Evolutionary conservation across 2,113 vertebrate genomes (phyloP).

Genomic region (Artemisiospiza belli): DNA sequence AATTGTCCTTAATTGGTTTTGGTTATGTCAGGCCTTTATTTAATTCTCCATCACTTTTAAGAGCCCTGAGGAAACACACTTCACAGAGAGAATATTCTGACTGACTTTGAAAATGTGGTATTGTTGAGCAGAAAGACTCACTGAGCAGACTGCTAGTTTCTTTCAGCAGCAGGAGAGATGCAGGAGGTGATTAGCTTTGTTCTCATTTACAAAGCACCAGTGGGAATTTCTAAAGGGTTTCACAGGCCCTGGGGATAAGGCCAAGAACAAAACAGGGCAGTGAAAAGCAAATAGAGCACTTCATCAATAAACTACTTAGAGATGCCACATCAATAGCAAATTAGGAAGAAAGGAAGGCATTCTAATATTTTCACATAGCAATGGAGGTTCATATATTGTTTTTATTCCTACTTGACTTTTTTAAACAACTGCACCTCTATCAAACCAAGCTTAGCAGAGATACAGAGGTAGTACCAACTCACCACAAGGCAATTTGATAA

Average conservation of each 20-base stretch:
- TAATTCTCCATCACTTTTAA: conserved; percentile 38
- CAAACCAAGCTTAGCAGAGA: neutral
- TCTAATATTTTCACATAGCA: conserved; percentile 29
- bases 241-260: conserved; percentile 57
- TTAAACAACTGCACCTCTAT: neutral
- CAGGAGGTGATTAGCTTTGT: conserved; percentile 70
- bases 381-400: conserved; percentile 26
- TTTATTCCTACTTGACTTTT: conserved; percentile 58
- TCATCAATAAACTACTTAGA: conserved; percentile 64
- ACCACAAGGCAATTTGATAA: neutral
- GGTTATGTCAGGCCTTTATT: conserved; percentile 35
- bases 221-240: conserved; percentile 62
- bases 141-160: conserved; percentile 39
- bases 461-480: neutral
- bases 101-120: conserved; percentile 42
- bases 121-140: conserved; percentile 44
- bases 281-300: conserved; percentile 64
- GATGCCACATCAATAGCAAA: conserved; percentile 60
- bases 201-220: conserved; percentile 63
- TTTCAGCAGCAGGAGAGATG: conserved; percentile 62
- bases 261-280: conserved; percentile 64
- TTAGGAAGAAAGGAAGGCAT: conserved; percentile 54
- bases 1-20: conserved; percentile 54
- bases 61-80: conserved; percentile 41
- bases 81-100: conserved; percentile 39